These are phyloP conservation scores for Diplolepis rosae DNA, from an alignment of 2,888 invertebrate species.

Conservation along the genomic window DNA sequence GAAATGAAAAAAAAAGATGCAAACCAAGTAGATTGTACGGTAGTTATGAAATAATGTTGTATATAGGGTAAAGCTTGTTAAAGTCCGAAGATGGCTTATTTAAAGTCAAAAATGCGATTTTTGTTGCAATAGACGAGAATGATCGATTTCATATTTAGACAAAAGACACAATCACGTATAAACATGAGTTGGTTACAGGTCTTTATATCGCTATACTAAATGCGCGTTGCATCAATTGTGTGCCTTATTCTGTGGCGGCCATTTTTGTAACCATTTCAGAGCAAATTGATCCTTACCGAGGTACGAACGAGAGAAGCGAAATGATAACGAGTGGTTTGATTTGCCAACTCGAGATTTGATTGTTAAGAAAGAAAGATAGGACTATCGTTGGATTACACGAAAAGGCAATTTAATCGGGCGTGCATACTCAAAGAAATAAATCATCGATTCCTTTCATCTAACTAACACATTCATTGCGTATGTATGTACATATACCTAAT, in stretches of 20 bases:
- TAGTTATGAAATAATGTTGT: conserved; percentile 30
- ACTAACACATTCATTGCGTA: conserved; percentile 37
- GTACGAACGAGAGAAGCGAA: conserved; percentile 32
- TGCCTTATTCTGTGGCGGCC: conserved; percentile 73
- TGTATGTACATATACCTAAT: conserved; percentile 33
- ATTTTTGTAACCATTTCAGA: conserved; percentile 68
- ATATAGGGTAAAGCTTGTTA: conserved; percentile 25
- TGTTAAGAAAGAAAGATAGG: neutral
- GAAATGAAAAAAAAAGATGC: conserved; percentile 49
- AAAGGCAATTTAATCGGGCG: neutral
- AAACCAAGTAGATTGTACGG: conserved; percentile 46
- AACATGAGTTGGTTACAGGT: conserved; percentile 22
- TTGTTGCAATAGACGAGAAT: conserved; percentile 29
- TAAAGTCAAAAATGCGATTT: conserved; percentile 38
- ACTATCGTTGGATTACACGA: neutral
- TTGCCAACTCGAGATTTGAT: neutral
- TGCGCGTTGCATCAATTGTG: conserved; percentile 73
- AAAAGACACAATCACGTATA: conserved; percentile 18
- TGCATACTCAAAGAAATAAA: conserved; percentile 10
- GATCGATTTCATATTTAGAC: neutral
- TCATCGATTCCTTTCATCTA: conserved; percentile 22
- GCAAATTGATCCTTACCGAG: conserved; percentile 51
- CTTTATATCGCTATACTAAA: conserved; percentile 59
- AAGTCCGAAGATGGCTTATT: conserved; percentile 37
- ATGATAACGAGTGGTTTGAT: neutral